phyloP scores from a whole-genome alignment of 2,797 vertebrate genomes.

The Adelosebastes latens region DNA sequence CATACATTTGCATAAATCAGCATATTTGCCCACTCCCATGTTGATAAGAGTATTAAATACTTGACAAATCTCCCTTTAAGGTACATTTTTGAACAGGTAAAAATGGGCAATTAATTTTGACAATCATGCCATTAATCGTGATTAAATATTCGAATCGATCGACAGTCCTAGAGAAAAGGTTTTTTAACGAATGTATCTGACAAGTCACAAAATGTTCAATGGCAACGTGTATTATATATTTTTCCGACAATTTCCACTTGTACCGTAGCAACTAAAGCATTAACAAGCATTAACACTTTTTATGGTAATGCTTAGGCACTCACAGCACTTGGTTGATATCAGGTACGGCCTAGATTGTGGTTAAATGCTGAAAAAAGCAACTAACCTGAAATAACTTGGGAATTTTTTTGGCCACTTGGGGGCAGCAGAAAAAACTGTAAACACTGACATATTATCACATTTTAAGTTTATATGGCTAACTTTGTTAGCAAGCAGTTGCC shows the following conservation, averaged over 20 bases:
- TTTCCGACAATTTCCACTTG: neutral
- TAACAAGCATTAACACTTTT: neutral
- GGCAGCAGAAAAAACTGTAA: neutral
- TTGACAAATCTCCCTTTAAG: too few species aligned
- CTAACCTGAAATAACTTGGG: neutral
- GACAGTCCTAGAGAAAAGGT: too few species aligned
- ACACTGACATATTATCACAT: neutral
- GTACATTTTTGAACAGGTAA: too few species aligned
- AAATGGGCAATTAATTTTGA: too few species aligned
- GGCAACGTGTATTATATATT: neutral
- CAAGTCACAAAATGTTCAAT: neutral
- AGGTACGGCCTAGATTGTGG: neutral
- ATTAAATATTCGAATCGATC: too few species aligned
- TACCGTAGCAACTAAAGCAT: neutral
- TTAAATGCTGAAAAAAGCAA: constrained; percentile 11
- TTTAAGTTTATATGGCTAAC: neutral
- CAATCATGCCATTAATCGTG: too few species aligned
- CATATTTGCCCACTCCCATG: too few species aligned
- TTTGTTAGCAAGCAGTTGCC: neutral
- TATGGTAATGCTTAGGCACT: neutral
- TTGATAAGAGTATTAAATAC: too few species aligned
- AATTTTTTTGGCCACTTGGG: neutral
- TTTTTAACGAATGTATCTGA: neutral
- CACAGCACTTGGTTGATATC: neutral
- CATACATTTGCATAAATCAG: too few species aligned